These are phyloP conservation scores for Gonioctena quinquepunctata DNA, from an alignment of 1,140 invertebrate genomes.

Conservation along the genomic window DNA sequence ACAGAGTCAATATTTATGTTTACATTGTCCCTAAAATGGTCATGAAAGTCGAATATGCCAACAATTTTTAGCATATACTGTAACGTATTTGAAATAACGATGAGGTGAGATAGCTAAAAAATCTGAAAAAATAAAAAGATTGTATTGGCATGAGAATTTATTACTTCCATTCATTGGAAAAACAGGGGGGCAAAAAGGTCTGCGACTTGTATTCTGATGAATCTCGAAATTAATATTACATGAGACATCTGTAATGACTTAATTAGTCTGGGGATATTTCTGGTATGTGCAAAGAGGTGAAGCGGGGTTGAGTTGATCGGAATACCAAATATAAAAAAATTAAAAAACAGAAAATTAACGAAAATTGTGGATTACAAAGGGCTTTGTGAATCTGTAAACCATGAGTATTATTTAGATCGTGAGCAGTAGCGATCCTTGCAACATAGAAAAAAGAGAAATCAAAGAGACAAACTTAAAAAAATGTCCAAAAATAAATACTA, in stretches of 20 bases:
- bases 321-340: too few species aligned
- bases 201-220: neutral
- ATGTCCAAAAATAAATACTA: too few species aligned
- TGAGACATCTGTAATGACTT: constrained; percentile 1
- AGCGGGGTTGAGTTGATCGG: too few species aligned
- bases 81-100: neutral
- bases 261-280: neutral
- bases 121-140: neutral
- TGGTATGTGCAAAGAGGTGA: too few species aligned
- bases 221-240: constrained; percentile 2
- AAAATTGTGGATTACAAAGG: too few species aligned
- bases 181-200: neutral
- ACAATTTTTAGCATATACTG: neutral
- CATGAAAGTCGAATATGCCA: neutral
- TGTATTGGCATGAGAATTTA: neutral
- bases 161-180: neutral
- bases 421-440: too few species aligned
- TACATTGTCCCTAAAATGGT: neutral
- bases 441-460: too few species aligned
- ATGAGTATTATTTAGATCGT: too few species aligned
- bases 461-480: too few species aligned
- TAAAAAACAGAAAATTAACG: too few species aligned
- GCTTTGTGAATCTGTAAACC: too few species aligned
- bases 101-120: neutral
- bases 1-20: neutral